Percentiles rank a stretch among this genome's conserved stretches.
phyloP scores from a whole-genome alignment of 1,140 invertebrate genomes.

The Zeugodacus cucurbitae region DNA sequence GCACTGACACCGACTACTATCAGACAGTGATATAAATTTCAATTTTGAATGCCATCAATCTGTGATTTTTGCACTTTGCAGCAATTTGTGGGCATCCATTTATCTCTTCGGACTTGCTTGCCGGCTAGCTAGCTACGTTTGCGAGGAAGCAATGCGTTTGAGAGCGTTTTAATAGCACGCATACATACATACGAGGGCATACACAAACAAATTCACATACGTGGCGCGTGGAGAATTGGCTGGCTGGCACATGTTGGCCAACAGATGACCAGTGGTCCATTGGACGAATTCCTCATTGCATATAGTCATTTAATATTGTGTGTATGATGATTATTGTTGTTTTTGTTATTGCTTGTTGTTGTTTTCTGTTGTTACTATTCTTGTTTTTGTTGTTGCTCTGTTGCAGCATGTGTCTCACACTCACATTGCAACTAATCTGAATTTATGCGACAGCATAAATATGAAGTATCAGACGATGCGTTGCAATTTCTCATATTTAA shows the following conservation, averaged over 20 bases:
- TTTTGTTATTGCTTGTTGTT: neutral
- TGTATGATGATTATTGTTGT: neutral
- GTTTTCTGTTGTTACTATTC: neutral
- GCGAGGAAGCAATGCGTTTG: neutral
- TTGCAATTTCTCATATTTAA: conserved; percentile 41
- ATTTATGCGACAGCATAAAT: conserved; percentile 37
- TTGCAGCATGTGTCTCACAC: conserved; percentile 7
- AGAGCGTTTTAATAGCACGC: neutral
- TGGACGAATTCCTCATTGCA: neutral
- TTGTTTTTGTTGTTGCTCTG: neutral
- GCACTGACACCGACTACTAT: neutral
- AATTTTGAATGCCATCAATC: conserved; percentile 42
- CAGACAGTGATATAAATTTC: conserved; percentile 36
- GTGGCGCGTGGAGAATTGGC: neutral
- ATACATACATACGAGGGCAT: too few relatives aligned
- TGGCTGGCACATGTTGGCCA: neutral
- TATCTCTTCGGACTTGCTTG: neutral
- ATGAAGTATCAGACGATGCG: conserved; percentile 32
- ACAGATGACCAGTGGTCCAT: neutral
- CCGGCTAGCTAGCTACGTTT: neutral
- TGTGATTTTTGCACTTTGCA: conserved; percentile 40
- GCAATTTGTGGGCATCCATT: conserved; percentile 41
- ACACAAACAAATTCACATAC: neutral
- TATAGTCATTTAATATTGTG: neutral
- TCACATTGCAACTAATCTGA: conserved; percentile 24